Percentiles rank a stretch among this genome's conserved stretches.
phyloP scores from a whole-genome alignment of 2,888 invertebrate genomes.

The Automeris io region DNA sequence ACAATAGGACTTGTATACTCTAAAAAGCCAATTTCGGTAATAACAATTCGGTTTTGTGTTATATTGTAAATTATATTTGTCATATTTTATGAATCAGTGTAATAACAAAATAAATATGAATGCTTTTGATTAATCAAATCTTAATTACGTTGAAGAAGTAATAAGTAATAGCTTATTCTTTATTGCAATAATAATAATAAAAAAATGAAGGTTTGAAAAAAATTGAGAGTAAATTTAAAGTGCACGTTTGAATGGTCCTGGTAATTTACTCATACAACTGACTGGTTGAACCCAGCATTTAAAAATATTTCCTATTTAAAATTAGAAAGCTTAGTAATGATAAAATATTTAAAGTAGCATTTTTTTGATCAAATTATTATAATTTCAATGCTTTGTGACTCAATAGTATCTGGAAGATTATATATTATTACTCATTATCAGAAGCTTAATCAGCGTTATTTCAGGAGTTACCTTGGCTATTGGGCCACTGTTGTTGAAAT shows the following conservation, averaged over 20 bases:
- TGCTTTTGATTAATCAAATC: too few relatives aligned
- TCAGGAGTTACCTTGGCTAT: slow-evolving; percentile 54
- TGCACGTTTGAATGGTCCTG: slow-evolving; percentile 61
- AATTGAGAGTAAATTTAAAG: slow-evolving; percentile 20
- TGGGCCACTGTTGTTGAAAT: slow-evolving; percentile 62
- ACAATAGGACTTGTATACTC: too few relatives aligned
- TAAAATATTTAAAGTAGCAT: slow-evolving; percentile 67
- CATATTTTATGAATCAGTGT: too few relatives aligned
- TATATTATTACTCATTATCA: slow-evolving; percentile 55
- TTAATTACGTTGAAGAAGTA: too few relatives aligned
- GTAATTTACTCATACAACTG: slow-evolving; percentile 31
- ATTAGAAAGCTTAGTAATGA: slow-evolving; percentile 69
- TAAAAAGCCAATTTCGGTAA: too few relatives aligned
- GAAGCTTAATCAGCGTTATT: slow-evolving; percentile 48
- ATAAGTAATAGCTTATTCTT: too few relatives aligned
- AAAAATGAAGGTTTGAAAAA: too few relatives aligned
- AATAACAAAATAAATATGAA: too few relatives aligned
- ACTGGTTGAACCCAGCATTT: slow-evolving; percentile 70
- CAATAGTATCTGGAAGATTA: slow-evolving; percentile 59
- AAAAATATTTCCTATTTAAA: slow-evolving; percentile 67
- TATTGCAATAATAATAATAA: too few relatives aligned
- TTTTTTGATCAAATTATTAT: slow-evolving; percentile 71
- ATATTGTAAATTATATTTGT: too few relatives aligned
- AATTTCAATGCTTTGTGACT: slow-evolving; percentile 66
- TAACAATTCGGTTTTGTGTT: too few relatives aligned